Conservation (phyloP, 2,797 vertebrate genomes). For the Rhinichthys osculus region DNA sequence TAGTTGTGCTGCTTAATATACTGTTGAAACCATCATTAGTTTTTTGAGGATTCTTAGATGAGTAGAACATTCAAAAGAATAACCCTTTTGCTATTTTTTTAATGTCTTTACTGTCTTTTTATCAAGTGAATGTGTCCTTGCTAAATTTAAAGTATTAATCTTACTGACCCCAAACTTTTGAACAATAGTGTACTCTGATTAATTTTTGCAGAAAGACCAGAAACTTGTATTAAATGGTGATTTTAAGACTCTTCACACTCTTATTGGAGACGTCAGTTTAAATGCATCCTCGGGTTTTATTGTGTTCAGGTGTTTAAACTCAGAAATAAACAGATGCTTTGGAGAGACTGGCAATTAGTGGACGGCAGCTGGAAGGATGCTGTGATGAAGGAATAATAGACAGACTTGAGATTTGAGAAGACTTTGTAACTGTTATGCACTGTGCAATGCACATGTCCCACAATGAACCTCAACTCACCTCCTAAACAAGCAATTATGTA, state of each 20-base stretch:
- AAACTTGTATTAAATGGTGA: neutral
- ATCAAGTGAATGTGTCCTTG: neutral
- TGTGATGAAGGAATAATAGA: neutral
- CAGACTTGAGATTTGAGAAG: neutral
- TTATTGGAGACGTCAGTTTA: neutral
- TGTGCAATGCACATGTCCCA: neutral
- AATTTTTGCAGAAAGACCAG: neutral
- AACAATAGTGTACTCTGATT: neutral
- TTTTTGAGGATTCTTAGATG: neutral
- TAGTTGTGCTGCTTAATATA: neutral
- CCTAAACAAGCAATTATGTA: neutral
- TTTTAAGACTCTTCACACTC: neutral
- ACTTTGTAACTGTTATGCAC: neutral
- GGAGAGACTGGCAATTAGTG: neutral
- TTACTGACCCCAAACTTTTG: neutral
- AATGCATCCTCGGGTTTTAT: neutral
- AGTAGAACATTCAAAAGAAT: neutral
- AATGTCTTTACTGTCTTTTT: neutral
- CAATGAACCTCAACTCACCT: neutral
- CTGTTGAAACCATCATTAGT: neutral
- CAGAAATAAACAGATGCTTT: neutral
- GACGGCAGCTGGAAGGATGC: neutral
- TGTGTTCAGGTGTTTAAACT: conserved; percentile 7
- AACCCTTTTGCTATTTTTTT: neutral
- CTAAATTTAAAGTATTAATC: too few species aligned